phyloP scores from a whole-genome alignment of 1,140 invertebrate genomes.

The Microplitis mediator region DNA sequence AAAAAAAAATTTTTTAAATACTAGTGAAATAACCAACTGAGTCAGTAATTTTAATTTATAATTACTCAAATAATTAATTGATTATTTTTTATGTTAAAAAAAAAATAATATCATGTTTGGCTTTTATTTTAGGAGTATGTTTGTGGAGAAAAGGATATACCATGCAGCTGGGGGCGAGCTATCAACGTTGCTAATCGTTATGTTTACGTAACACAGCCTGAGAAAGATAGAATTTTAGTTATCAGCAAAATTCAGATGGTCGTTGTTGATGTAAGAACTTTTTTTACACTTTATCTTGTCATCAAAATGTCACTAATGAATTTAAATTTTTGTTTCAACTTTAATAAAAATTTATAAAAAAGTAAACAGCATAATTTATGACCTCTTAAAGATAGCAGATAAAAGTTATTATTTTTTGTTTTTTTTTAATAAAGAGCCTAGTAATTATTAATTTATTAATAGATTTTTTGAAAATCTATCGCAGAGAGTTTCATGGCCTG shows the following conservation, averaged over 20 bases:
- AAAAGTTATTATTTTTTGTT: no score
- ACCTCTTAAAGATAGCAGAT: no score
- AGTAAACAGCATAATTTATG: no score
- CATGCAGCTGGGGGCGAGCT: conserved; percentile 77
- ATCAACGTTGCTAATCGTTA: conserved; percentile 77
- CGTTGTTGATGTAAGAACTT: conserved; percentile 70
- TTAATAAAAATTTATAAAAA: no score
- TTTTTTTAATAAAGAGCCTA: no score
- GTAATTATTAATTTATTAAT: no score
- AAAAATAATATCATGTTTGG: not conserved
- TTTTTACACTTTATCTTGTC: not conserved
- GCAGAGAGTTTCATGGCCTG: no score
- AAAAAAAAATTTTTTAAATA: not conserved
- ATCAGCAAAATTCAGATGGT: conserved; percentile 77
- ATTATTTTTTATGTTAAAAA: no score
- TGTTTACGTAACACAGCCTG: conserved; percentile 78
- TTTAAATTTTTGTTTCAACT: no score
- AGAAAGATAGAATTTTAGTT: conserved; percentile 73
- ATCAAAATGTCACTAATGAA: no score
- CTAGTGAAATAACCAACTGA: not conserved
- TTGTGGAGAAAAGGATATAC: conserved; percentile 70
- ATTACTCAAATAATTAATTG: conserved; percentile 2
- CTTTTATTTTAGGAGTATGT: conserved; percentile 68
- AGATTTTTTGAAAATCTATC: no score
- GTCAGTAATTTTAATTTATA: not conserved